Base-by-base conservation (phyloP, 1,140 invertebrate species). In the Eueides isabella region DNA sequence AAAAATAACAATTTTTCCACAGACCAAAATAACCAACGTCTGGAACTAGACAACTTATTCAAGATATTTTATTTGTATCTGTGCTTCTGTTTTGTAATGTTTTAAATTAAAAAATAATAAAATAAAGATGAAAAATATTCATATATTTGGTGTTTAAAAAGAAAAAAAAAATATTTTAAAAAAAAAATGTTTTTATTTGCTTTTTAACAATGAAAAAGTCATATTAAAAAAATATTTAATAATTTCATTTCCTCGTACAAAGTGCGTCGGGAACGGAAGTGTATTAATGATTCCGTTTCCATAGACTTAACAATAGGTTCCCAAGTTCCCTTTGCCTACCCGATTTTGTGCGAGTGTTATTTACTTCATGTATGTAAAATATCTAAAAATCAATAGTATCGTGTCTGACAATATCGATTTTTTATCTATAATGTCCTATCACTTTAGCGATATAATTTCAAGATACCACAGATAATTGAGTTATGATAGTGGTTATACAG, bases 371-470 rank as follows among this genome's bases (percentile, higher is more conserved):
- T n/a, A 55, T 26, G n/a, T 48, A 55, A 55, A 44, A 55, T 1
- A 11, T 7, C 48, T 55, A 55, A 55, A 55, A 55, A 26, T 55
- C 23, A 23, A 26, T 26, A 9, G 41, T 26, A 23, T 23, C 4
- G 19, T 55, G 19, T 55, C 19, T 55, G 41, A n/a, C 7, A 23
- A 26, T 55, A 55, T 55, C 23, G 48, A 55, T 55, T 55, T 55
- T 23, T 55, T 55, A 55, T 55, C 48, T 55, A 14, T 55, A 14
- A 55, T 55, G 48, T 26, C 9, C 48, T 55, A 55, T 55, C 48
- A 55, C 48, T 55, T 55, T 55, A 55, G 23, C 26, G 48, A 55
- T 55, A 55, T 55, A 55, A 55, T 55, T 55, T 55, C 23, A 26
- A 55, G 23, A 55, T 55, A 55, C 26, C 19, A 5, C 23, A 55